Percentiles rank a stretch among this genome's conserved stretches.
Conservation (phyloP, 2,113 vertebrate species). For the Platysternon megacephalum region DNA sequence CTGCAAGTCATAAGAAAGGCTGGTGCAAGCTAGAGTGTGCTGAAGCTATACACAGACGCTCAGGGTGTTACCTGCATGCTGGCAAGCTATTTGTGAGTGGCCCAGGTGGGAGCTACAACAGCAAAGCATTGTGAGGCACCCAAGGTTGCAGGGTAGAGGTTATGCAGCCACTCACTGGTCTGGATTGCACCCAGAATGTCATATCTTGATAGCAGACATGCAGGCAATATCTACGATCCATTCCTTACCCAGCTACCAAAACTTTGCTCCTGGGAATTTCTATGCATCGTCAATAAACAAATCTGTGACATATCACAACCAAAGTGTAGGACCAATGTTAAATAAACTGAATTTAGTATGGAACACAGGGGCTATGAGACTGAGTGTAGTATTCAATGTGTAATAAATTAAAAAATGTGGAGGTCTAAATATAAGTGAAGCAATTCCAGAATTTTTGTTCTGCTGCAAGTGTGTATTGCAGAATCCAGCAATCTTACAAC, state of each 20-base stretch:
- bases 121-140: too few species aligned
- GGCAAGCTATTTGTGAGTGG: background rate
- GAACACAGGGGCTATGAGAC: background rate
- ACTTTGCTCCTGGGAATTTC: background rate
- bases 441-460: background rate
- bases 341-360: background rate
- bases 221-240: rapidly evolving
- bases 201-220: background rate
- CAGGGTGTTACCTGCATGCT: background rate
- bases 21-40: background rate
- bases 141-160: too few species aligned
- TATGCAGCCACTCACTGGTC: too few species aligned
- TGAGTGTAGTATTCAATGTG: rapidly evolving
- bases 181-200: too few species aligned
- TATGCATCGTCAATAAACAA: background rate
- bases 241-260: background rate
- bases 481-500: background rate
- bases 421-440: background rate
- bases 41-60: background rate
- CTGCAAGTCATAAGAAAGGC: background rate
- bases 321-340: background rate
- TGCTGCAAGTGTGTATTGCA: background rate
- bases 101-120: too few species aligned
- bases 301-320: background rate
- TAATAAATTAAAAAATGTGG: background rate